phyloP scores from a whole-genome alignment of 2,113 vertebrate genomes.

The Pachycephala philippinensis region DNA sequence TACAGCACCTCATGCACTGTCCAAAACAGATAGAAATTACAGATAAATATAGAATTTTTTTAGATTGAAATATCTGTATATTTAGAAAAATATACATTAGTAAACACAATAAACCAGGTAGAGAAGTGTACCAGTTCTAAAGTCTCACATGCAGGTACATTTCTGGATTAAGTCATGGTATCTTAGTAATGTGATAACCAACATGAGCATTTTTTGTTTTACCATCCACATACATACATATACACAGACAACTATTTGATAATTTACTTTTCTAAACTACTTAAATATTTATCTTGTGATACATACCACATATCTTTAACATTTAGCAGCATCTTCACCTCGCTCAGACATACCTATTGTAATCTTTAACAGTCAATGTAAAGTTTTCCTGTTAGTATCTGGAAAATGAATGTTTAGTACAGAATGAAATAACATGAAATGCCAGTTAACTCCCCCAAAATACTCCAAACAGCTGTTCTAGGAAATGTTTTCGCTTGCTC shows the following conservation, averaged over 20 bases:
- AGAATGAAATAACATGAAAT: background rate
- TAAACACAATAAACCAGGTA: conserved; percentile 54
- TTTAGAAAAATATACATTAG: conserved; percentile 68
- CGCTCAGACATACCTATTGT: conserved; percentile 19
- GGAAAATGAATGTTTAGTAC: background rate
- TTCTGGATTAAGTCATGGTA: conserved; percentile 37
- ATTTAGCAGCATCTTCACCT: conserved; percentile 53
- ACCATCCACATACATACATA: conserved; percentile 46
- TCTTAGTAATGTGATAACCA: conserved; percentile 18
- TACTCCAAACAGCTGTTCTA: background rate
- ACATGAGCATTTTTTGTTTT: conserved; percentile 25
- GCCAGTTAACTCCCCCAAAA: background rate
- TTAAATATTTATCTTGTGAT: conserved; percentile 58
- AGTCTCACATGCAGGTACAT: conserved; percentile 51
- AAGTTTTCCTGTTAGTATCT: background rate
- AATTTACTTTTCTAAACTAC: conserved; percentile 60
- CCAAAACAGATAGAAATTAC: conserved; percentile 57
- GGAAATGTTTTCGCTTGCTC: background rate
- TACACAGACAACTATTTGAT: conserved; percentile 54
- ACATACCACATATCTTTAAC: conserved; percentile 52
- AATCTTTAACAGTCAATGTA: background rate
- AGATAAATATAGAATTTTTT: conserved; percentile 56
- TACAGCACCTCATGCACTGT: conserved; percentile 53
- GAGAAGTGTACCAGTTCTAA: conserved; percentile 48
- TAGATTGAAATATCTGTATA: conserved; percentile 57